Percentiles rank a stretch among this genome's conserved stretches.
phyloP scores from a whole-genome alignment of 92 coral and sea anemone genomes.

The Virgularia gustaviana region DNA sequence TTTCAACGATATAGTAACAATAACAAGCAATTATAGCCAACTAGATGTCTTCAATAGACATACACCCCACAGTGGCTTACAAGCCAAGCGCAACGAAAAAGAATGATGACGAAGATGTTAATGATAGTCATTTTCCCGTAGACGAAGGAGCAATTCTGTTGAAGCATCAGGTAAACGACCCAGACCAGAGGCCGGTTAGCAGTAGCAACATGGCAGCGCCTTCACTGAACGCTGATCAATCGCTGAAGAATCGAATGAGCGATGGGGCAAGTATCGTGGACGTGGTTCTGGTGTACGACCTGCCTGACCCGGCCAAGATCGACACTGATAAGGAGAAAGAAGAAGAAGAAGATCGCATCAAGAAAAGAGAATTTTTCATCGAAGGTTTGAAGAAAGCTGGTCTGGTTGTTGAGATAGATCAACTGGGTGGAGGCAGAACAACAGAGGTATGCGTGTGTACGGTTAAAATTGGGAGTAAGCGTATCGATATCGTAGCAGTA shows the following conservation, averaged over 20 bases:
- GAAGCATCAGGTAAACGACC: slow-evolving; percentile 66
- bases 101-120: neutral
- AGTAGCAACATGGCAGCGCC: slow-evolving; percentile 12
- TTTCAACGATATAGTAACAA: too few species aligned
- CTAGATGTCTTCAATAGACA: slow-evolving; percentile 17
- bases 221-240: slow-evolving; percentile 18
- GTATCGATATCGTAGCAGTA: too few species aligned
- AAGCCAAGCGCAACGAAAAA: neutral
- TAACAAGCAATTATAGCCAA: too few species aligned
- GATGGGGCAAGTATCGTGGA: slow-evolving; percentile 27
- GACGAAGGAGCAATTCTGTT: slow-evolving; percentile 82
- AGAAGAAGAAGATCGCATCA: slow-evolving; percentile 3
- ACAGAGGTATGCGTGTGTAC: neutral
- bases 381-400: slow-evolving; percentile 24
- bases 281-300: slow-evolving; percentile 22
- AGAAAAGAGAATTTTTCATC: slow-evolving; percentile 19
- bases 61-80: slow-evolving; percentile 11
- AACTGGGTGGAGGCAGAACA: neutral
- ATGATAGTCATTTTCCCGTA: slow-evolving; percentile 17
- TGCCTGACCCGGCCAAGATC: slow-evolving; percentile 30
- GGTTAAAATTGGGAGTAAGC: too few species aligned
- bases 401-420: slow-evolving; percentile 18
- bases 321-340: neutral
- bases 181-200: neutral
- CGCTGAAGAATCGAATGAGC: slow-evolving; percentile 22